Percentiles rank a stretch among this genome's conserved stretches.
Conservation (phyloP, 2,888 invertebrate species). For the Pollenia angustigena region DNA sequence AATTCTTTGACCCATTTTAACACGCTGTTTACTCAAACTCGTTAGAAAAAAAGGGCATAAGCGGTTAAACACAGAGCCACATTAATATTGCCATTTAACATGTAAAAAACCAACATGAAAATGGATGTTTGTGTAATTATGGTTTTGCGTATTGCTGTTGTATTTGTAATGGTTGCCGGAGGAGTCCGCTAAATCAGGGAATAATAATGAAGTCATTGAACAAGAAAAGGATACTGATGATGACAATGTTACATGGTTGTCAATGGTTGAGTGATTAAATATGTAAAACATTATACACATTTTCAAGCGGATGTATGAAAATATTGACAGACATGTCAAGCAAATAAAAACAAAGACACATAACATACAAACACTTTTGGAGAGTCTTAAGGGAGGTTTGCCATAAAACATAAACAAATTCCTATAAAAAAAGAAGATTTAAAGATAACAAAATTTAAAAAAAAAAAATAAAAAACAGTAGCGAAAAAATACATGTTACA, state of each 20-base stretch:
- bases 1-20: no score
- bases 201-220: no score
- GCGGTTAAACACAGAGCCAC: no score
- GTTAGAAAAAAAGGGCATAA: no score
- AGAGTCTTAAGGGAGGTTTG: slow-evolving; percentile 2
- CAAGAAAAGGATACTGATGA: not conserved
- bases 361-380: not conserved
- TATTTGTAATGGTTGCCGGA: slow-evolving; percentile 14
- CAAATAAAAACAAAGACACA: slow-evolving; percentile 39
- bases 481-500: not conserved
- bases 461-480: not conserved
- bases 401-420: not conserved
- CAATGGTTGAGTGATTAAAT: slow-evolving; percentile 72
- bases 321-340: slow-evolving; percentile 67
- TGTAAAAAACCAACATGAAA: slow-evolving; percentile 47
- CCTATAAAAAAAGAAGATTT: not conserved
- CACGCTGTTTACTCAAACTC: no score
- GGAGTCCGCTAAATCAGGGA: not conserved
- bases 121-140: slow-evolving; percentile 56
- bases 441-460: slow-evolving; percentile 19
- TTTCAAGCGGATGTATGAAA: slow-evolving; percentile 61
- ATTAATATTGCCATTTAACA: slow-evolving; percentile 22
- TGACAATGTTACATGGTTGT: slow-evolving; percentile 47
- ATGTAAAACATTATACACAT: slow-evolving; percentile 62
- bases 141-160: slow-evolving; percentile 18